Base-by-base conservation (phyloP, 2,888 invertebrate genomes). In the Podabrus alpinus region DNA sequence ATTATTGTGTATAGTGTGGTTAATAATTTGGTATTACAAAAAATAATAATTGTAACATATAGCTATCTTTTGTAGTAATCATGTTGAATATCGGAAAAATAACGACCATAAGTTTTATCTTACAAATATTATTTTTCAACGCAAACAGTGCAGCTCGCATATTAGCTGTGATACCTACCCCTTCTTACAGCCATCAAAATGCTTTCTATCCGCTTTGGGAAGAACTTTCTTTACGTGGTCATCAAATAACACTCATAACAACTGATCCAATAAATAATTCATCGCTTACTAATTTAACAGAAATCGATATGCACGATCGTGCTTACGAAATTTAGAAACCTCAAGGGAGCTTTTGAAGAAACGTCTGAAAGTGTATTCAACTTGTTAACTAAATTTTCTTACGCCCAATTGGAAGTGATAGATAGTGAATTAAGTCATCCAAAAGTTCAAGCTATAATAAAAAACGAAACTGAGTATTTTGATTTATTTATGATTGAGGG, bases 171-270 rank as follows among this genome's bases (percentile, higher is more conserved):
- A 83, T 88, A 59, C 83, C 88, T 15, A 83, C 86, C 3, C 86
- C 89, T 2, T 87, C 88, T 2, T 85, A 86, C 71, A 89, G 89
- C 78, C 90, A 90, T 77, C 89, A 90, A 81, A 81, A 86, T 0
- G 86, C 88, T 0, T 89, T 86, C 80, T 86, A 86, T 61, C 85
- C 87, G 10, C 80, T 90, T 24, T 87, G 88, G 80, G 81, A 84
- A 15, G 88, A 87, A 67, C 79, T 90, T 17, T 86, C 87, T 0
- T 79, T 83, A 29, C 84, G 86, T 73, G 90, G 90, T 9, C 90
- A 91, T 76, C 83, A 89, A 69, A 74, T 90, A 0, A 87, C 88
- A 0, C 82, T 89, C 0, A 69, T 89, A 17, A 89, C 90, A 0
- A 80, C 85, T 4, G 80, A 84, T 81, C 89, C 89, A 0, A 79